phyloP scores from a whole-genome alignment of 2,113 vertebrate species.

The Jacana jacana region DNA sequence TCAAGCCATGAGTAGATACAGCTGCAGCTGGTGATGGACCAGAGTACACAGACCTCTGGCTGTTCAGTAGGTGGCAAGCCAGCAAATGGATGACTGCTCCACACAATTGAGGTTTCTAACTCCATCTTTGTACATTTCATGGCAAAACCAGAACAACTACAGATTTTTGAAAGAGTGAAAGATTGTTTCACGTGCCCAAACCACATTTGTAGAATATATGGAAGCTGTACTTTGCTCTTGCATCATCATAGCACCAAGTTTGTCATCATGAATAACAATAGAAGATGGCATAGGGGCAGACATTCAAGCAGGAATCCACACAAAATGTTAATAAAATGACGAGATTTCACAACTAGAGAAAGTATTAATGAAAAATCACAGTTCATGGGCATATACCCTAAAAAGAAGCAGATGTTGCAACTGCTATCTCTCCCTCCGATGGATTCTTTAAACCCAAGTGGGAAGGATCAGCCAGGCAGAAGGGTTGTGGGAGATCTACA shows the following conservation, averaged over 20 bases:
- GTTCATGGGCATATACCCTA: not conserved
- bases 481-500: not conserved
- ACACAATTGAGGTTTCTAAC: not conserved
- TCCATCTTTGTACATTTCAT: not conserved
- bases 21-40: not conserved
- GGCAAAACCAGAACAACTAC: not conserved
- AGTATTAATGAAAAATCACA: not conserved
- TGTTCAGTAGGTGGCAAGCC: accelerated
- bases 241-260: not conserved
- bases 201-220: not conserved
- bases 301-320: not conserved
- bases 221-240: not conserved
- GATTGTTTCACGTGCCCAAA: not conserved
- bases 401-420: not conserved
- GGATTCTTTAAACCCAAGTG: not conserved
- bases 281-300: not conserved
- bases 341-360: not conserved
- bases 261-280: not conserved
- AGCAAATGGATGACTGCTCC: not conserved
- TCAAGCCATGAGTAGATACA: not conserved
- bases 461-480: not conserved
- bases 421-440: not conserved
- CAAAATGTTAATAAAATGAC: not conserved
- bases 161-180: not conserved
- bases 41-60: not conserved